Evolutionary conservation across 2,888 invertebrate species (phyloP), one percentile per base, ranked within the genome.

Genomic region (Chaetogeoica ovagalla): DNA sequence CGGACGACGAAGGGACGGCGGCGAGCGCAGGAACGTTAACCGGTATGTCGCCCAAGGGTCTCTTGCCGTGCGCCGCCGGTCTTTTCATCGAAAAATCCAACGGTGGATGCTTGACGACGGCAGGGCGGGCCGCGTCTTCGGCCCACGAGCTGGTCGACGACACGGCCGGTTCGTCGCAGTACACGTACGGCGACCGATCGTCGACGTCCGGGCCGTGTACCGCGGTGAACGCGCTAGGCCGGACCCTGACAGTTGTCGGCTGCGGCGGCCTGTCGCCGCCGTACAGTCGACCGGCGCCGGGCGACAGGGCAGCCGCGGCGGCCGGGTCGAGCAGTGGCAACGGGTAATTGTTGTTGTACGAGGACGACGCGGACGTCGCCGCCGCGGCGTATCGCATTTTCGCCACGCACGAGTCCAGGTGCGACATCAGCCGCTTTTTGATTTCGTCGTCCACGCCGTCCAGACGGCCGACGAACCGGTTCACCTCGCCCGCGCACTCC

Each of bases 401-500:
- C 70, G 88, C 88, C 70, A 93, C 89, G 85, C 91, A 92, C 82
- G 89, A 89, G 83, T 88, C 89, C 23, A 92, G 87, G 85, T 92
- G 92, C 74, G 88, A 89, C 59, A 90, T 89, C 7, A 93, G 87
- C n/a, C 92, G 87, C 83, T 91, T 89, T 74, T 91, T 87, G 4
- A 92, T 84, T 85, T 83, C 84, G 84, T 89, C 86, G 62, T 90
- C 90, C 13, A 91, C 90, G 84, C 90, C 91, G 82, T 92, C 92
- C 60, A 91, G 86, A 83, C 91, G 88, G 48, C 88, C 89, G 68
- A 93, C 89, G 87, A 91, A 93, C 84, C 91, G 87, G 48, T 83
- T 83, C 30, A 84, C 84, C 88, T 96, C 95, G 23, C 91, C 91
- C 30, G 94, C 94, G 86, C 96, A 96, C 86, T 96, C 96, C 77